These are phyloP conservation scores for Zaprionus vittiger DNA, from an alignment of 1,140 invertebrate species.

Conservation along the genomic window DNA sequence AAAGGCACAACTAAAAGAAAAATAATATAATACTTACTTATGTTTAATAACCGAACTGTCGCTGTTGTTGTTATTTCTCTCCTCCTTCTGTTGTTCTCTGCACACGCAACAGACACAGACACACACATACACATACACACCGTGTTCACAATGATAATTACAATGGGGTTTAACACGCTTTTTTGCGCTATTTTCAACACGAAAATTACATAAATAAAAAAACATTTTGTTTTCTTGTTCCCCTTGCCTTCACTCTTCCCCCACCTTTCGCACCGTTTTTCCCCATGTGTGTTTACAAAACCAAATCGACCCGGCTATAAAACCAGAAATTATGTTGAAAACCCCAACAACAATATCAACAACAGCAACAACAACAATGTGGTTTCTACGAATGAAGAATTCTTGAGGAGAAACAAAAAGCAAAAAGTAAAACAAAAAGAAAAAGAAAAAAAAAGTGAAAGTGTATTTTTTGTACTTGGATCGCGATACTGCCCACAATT, in stretches of 20 bases:
- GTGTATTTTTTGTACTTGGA: conserved; percentile 54
- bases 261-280: conserved; percentile 17
- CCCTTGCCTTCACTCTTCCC: background rate
- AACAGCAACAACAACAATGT: conserved; percentile 44
- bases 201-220: conserved; percentile 63
- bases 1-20: conserved; percentile 42
- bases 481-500: conserved; percentile 26
- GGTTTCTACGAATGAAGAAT: conserved; percentile 59
- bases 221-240: conserved; percentile 30
- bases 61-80: conserved; percentile 1
- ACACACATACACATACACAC: conserved; percentile 18
- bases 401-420: conserved; percentile 46
- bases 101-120: background rate
- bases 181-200: conserved; percentile 66
- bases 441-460: conserved; percentile 66
- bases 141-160: conserved; percentile 48
- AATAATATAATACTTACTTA: conserved; percentile 30
- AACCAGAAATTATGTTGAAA: conserved; percentile 55
- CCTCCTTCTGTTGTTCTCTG: too few relatives aligned
- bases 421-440: conserved; percentile 21
- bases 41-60: conserved; percentile 14
- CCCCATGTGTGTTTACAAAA: conserved; percentile 49
- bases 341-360: conserved; percentile 9
- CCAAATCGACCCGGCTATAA: conserved; percentile 51
- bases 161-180: conserved; percentile 48